Evolutionary conservation across 2,113 vertebrate species (phyloP).

Genomic region (Corythoichthys intestinalis): DNA sequence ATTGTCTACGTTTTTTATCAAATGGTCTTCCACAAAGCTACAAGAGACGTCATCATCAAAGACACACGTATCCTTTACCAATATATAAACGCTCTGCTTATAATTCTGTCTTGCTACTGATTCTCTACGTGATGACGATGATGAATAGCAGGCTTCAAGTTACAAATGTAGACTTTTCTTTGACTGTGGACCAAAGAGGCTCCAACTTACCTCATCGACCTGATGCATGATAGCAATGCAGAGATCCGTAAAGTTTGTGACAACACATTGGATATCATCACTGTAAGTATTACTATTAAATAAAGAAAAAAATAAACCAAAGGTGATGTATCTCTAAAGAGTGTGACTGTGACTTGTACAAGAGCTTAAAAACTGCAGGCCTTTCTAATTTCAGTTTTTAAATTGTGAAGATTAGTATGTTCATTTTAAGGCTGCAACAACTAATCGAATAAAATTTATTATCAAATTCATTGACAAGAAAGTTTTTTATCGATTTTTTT

Average conservation of each 20-base stretch:
- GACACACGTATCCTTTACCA: constrained; percentile 89
- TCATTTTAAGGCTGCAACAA: no score
- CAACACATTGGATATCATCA: constrained; percentile 91
- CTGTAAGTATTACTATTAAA: constrained; percentile 70
- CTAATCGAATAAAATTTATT: no score
- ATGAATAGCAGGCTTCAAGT: neutral
- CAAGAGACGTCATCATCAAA: constrained; percentile 96
- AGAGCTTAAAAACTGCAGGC: no score
- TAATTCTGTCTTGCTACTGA: neutral
- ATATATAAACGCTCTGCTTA: neutral
- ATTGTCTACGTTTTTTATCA: constrained; percentile 99
- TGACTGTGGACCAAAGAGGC: constrained; percentile 77
- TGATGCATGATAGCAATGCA: constrained; percentile 91
- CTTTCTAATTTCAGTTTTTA: no score
- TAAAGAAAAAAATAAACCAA: no score
- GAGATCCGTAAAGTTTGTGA: constrained; percentile 90
- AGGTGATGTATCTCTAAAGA: no score
- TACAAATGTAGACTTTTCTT: constrained; percentile 50
- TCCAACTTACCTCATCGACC: constrained; percentile 86
- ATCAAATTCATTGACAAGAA: no score
- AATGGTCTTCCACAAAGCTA: constrained; percentile 98
- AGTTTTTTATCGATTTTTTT: no score
- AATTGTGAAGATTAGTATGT: no score
- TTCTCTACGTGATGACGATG: neutral
- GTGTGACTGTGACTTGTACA: no score